Evolutionary conservation across 2,888 invertebrate genomes (phyloP).

Genomic region (Pterostichus madidus): DNA sequence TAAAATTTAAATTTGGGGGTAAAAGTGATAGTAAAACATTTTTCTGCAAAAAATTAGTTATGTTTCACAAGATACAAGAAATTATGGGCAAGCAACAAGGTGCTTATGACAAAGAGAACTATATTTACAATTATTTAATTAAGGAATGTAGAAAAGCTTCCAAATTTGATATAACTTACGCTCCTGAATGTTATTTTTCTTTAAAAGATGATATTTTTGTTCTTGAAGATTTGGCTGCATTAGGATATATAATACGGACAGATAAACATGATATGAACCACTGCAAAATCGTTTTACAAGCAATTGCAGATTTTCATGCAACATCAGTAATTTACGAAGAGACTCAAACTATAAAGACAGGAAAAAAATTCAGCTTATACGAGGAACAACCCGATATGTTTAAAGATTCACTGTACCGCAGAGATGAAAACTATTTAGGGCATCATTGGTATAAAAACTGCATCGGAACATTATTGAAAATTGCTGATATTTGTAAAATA

Average conservation of each 20-base stretch:
- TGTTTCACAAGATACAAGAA: constrained; percentile 65
- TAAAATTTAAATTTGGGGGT: constrained; percentile 49
- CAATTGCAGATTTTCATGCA: constrained; percentile 72
- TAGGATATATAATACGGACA: constrained; percentile 69
- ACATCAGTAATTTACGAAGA: constrained; percentile 74
- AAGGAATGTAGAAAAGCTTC: constrained; percentile 64
- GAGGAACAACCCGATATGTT: constrained; percentile 72
- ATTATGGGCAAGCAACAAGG: constrained; percentile 63
- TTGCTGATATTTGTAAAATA: constrained; percentile 54
- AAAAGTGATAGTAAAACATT: constrained; percentile 26
- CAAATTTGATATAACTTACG: constrained; percentile 67
- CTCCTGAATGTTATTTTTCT: constrained; percentile 74
- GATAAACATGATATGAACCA: constrained; percentile 68
- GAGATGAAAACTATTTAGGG: constrained; percentile 71
- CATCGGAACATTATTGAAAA: constrained; percentile 50
- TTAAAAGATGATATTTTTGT: constrained; percentile 73
- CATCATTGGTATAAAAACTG: constrained; percentile 69
- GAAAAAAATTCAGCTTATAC: constrained; percentile 69
- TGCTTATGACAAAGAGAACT: constrained; percentile 67
- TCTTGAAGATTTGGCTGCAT: constrained; percentile 74
- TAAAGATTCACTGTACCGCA: constrained; percentile 75
- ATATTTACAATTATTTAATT: constrained; percentile 67
- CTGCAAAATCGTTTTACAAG: constrained; percentile 69
- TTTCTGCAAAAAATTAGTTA: constrained; percentile 55
- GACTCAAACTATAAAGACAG: constrained; percentile 66